These are phyloP conservation scores for Butastur rufipennis DNA, from an alignment of 2,113 vertebrate genomes.

Conservation along the genomic window DNA sequence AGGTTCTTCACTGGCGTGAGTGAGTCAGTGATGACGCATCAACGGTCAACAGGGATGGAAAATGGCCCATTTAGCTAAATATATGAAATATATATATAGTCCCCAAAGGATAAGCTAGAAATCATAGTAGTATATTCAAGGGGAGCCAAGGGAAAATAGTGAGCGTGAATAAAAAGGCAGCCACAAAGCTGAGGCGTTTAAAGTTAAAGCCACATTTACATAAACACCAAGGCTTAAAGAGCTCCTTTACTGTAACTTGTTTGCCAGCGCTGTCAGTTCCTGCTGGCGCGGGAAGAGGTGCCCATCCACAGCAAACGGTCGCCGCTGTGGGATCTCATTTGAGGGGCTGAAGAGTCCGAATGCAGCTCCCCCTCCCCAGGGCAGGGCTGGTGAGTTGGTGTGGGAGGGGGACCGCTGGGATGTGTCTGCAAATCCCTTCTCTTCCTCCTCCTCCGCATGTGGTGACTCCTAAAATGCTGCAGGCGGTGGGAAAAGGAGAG, in stretches of 20 bases:
- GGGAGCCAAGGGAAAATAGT: neutral
- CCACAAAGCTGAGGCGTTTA: neutral
- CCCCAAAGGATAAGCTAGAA: conserved; percentile 8
- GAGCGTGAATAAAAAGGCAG: neutral
- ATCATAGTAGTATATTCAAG: neutral
- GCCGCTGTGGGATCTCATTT: neutral
- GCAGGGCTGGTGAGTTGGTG: neutral
- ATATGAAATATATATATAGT: neutral
- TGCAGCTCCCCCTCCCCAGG: rapidly evolving
- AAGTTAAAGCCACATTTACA: neutral
- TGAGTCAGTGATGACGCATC: neutral
- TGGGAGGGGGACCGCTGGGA: neutral
- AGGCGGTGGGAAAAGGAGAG: neutral
- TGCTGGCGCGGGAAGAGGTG: rapidly evolving
- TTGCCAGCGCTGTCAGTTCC: rapidly evolving
- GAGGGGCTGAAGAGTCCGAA: neutral
- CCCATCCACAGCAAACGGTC: neutral
- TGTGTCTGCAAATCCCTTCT: neutral
- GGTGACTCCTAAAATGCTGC: neutral
- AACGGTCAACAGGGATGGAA: neutral
- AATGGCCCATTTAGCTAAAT: conserved; percentile 10
- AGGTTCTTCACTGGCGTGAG: neutral
- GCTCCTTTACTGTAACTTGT: neutral
- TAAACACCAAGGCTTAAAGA: neutral
- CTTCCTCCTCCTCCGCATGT: neutral